phyloP scores from a whole-genome alignment of 2,888 invertebrate genomes.

The Prionchulus punctatus region DNA sequence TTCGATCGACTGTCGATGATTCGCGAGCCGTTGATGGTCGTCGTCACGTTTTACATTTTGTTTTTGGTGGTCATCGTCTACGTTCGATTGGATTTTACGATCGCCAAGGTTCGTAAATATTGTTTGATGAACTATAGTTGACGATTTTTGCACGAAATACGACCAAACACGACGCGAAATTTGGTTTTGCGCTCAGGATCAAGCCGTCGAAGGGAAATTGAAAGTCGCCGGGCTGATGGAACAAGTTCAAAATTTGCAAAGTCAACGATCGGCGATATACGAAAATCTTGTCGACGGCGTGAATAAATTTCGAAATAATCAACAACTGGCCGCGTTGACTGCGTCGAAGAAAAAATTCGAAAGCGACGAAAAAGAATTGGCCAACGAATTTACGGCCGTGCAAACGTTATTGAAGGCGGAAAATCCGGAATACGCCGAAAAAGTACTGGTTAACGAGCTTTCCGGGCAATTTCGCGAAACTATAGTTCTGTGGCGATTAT shows the following conservation, averaged over 20 bases:
- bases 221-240: constrained; percentile 40
- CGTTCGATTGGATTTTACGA: constrained; percentile 86
- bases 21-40: constrained; percentile 77
- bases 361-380: constrained; percentile 45
- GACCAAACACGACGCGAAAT: too few species aligned
- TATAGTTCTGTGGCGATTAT: not conserved
- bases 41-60: constrained; percentile 67
- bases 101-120: constrained; percentile 40
- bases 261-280: constrained; percentile 45
- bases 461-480: not conserved
- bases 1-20: constrained; percentile 70
- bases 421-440: constrained; percentile 46
- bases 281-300: constrained; percentile 47
- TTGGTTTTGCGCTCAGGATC: constrained; percentile 39
- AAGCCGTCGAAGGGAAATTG: constrained; percentile 41
- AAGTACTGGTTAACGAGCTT: constrained; percentile 35
- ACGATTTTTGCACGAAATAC: constrained; percentile 4
- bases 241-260: constrained; percentile 45
- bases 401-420: constrained; percentile 44
- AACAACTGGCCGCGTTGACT: constrained; percentile 24
- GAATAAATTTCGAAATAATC: constrained; percentile 45
- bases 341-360: constrained; percentile 44
- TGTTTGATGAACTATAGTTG: constrained; percentile 5
- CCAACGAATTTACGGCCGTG: constrained; percentile 41
- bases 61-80: constrained; percentile 82